Evolutionary conservation across 2,797 vertebrate species (phyloP), one percentile per base, ranked within the genome.

Genomic region (Pipistrellus nathusii): DNA sequence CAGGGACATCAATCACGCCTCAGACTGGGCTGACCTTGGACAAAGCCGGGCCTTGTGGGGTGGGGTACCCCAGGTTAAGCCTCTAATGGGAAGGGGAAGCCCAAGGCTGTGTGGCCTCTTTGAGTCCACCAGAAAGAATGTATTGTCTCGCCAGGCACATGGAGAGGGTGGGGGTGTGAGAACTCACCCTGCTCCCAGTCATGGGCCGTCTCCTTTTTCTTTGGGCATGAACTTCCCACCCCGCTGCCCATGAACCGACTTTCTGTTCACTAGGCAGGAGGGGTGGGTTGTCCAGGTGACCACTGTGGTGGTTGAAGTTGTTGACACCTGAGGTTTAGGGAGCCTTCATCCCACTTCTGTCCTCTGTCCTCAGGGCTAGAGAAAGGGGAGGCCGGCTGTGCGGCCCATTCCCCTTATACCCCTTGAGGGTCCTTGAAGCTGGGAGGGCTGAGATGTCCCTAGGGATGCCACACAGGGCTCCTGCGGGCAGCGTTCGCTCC

Each of bases 1-100:
- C 92, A 76, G 95, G 94, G 97, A 83, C 96, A 25, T 95, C 77
- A 85, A 88, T 96, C 85, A 92, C 32, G 72, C 59, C 11, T 96
- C 95, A 93, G 87, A 95, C 89, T 96, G 85, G 82, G 77, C 0
- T 80, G 30, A 96, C 95, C 97, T 96, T 92, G 20, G 95, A 98
- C 96, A 97, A 97, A 97, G 94, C 0, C 0, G 41, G 71, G 95
- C 90, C 91, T 98, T 98, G 93, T 98, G 97, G 41, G 44, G 91
- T 88, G 82, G 95, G 93, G 89, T 88, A 93, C 30, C 91, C 80
- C 44, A 80, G 92, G 87, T 92, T 94, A 94, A 93, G 76, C 64
- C 51, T 64, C 30, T 44, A 25, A 11, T 85, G 27, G 92, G 94
- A 59, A 96, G 82, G 89, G 68, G 91, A 94, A 91, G 35, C 85